These are phyloP conservation scores for Athalia circularis DNA, from an alignment of 2,888 invertebrate species.

Conservation along the genomic window DNA sequence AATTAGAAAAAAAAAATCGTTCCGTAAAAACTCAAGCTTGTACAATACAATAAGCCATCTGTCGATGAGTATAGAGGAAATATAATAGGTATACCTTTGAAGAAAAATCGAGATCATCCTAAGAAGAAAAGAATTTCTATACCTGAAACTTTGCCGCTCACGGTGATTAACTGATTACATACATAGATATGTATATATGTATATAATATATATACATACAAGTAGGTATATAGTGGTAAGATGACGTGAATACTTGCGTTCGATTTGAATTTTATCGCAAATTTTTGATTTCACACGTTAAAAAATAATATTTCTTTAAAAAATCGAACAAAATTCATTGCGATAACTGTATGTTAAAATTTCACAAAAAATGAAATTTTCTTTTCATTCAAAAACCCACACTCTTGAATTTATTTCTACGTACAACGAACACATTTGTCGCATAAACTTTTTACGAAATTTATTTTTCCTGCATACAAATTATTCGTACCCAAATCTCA, in stretches of 20 bases:
- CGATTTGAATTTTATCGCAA: too few relatives aligned
- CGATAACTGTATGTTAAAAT: too few relatives aligned
- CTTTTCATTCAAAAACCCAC: too few relatives aligned
- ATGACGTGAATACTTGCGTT: neutral
- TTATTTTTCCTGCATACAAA: too few relatives aligned
- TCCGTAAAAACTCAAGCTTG: neutral
- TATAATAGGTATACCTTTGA: neutral
- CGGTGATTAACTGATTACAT: slow-evolving; percentile 30
- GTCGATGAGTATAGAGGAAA: neutral
- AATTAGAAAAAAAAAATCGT: neutral
- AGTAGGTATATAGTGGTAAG: neutral
- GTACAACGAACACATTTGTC: too few relatives aligned
- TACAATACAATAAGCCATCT: neutral
- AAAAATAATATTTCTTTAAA: too few relatives aligned
- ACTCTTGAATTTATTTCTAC: too few relatives aligned
- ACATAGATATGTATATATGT: slow-evolving; percentile 5
- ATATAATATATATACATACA: neutral
- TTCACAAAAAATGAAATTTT: too few relatives aligned
- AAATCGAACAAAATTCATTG: too few relatives aligned
- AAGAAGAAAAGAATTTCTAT: slow-evolving; percentile 29
- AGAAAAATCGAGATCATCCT: slow-evolving; percentile 10
- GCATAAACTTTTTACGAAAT: too few relatives aligned
- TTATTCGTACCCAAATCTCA: too few relatives aligned
- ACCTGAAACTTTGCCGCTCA: slow-evolving; percentile 20
- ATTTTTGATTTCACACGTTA: too few relatives aligned